Conservation (phyloP, 1,140 invertebrate genomes). For the Campoletis sonorensis region DNA sequence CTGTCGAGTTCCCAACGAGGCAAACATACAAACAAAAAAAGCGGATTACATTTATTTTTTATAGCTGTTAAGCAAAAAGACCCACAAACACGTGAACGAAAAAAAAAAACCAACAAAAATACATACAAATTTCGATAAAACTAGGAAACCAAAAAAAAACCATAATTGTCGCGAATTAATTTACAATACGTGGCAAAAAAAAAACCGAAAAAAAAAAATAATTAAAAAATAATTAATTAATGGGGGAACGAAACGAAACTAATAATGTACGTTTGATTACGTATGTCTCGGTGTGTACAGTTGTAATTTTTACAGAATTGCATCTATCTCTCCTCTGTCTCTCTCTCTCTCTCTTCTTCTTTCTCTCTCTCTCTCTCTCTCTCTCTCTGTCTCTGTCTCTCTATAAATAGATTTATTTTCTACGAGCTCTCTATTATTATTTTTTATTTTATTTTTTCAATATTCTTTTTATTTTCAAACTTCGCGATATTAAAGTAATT, state of each 20-base stretch:
- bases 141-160: no score
- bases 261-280: conserved; percentile 21
- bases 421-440: conserved; percentile 34
- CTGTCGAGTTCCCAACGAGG: conserved; percentile 45
- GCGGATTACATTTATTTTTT: conserved; percentile 39
- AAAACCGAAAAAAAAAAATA: neutral
- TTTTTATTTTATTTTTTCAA: conserved; percentile 1
- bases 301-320: conserved; percentile 51
- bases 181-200: neutral
- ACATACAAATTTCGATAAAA: neutral
- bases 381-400: conserved; percentile 26
- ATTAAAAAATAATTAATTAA: neutral
- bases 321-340: conserved; percentile 28
- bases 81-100: conserved; percentile 31
- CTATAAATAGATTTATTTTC: no score
- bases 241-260: neutral
- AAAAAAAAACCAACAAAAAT: neutral
- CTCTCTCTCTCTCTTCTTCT: conserved; percentile 28
- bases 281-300: conserved; percentile 46
- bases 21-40: conserved; percentile 33
- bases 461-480: conserved; percentile 23
- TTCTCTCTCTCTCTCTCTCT: conserved; percentile 44
- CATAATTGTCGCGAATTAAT: neutral
- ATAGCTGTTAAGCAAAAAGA: conserved; percentile 45
- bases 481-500: conserved; percentile 40